Evolutionary conservation across 37 sponge, comb jelly and placozoan genomes (phyloP), one percentile per base, ranked within the genome.

Genomic region (Aplysina aerophoba): DNA sequence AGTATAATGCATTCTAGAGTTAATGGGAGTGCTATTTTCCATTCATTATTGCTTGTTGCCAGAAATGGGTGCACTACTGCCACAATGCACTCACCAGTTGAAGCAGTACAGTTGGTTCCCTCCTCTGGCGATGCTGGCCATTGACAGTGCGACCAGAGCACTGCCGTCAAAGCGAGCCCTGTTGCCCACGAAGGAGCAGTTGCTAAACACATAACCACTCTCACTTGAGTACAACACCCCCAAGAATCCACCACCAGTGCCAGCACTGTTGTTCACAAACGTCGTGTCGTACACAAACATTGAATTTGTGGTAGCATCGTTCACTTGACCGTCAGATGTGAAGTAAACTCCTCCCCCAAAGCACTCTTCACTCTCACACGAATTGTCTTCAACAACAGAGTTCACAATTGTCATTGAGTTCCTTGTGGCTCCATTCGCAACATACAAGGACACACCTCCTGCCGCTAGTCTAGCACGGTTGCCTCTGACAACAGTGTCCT

Each of bases 391-490:
- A 12, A 69, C 34, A 17, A 17, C 1, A 16, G 71, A 69, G 34
- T 69, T 27, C 15, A 34, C 1, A 4, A 69, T 69, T 30, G 34
- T 69, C 1, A 69, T 15, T 30, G 71, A 69, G 34, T 69, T 28
- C 17, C 34, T 6, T 34, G 34, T 17, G 34, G 71, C 71, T 31
- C 30, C 1, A 15, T 30, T 16, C 1, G 71, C 13, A 30, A 69
- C 35, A 27, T 30, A 34, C 35, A 31, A 27, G 19, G 71, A 69
- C 17, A 69, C 34, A 15, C 71, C 71, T 30, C 71, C 71, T 17
- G 71, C 71, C 28, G 71, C 71, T 35, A 69, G 34, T 30, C 34
- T n/a, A 31, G 71, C 71, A 34, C 33, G 71, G 34, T 69, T 69
- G 35, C 34, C 71, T 6, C 6, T 69, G 35, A 69, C 71, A n/a